Evolutionary conservation across 2,113 vertebrate genomes (phyloP).

Genomic region (Mobula hypostoma): DNA sequence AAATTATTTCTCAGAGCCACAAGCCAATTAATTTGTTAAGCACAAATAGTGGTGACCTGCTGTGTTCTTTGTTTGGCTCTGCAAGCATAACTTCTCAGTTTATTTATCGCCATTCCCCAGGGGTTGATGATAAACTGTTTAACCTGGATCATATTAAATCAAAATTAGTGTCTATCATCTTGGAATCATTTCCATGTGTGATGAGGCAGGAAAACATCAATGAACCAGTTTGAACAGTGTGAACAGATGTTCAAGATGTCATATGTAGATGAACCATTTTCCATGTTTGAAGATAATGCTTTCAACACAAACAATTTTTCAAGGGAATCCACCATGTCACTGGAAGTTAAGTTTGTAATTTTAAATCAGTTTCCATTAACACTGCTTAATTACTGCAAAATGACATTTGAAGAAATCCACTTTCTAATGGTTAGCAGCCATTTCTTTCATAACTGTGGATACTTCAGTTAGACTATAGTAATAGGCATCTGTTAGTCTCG

Average conservation of each 20-base stretch:
- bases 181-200: slow-evolving; percentile 30
- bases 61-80: neutral
- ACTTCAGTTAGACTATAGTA: too few relatives aligned
- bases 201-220: neutral
- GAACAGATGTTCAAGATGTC: neutral
- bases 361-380: neutral
- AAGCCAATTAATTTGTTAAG: neutral
- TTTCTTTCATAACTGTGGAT: too few relatives aligned
- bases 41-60: neutral
- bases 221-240: slow-evolving; percentile 26
- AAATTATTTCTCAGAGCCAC: neutral
- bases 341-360: neutral
- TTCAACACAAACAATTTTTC: neutral
- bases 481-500: too few relatives aligned
- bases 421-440: too few relatives aligned
- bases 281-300: neutral
- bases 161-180: slow-evolving; percentile 26
- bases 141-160: slow-evolving; percentile 22
- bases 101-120: neutral
- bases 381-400: neutral
- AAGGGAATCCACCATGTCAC: neutral
- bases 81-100: neutral
- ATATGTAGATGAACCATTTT: neutral
- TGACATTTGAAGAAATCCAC: neutral
- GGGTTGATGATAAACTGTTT: slow-evolving; percentile 20